These are phyloP conservation scores for Meandrusa payeni DNA, from an alignment of 2,888 invertebrate species.

Conservation along the genomic window DNA sequence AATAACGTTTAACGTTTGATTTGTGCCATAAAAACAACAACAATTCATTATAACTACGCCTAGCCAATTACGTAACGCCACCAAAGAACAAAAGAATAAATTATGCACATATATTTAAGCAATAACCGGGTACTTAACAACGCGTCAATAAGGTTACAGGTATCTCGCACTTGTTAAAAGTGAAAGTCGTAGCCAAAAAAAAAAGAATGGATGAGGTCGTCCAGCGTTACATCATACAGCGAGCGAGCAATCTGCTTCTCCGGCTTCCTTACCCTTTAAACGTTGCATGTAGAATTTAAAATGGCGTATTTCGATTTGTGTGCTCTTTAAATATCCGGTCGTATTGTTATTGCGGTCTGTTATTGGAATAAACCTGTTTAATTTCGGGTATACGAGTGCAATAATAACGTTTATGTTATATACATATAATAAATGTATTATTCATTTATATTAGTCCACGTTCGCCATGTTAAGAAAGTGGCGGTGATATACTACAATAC, in stretches of 20 bases:
- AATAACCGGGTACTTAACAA: constrained; percentile 22
- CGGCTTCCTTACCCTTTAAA: constrained; percentile 1
- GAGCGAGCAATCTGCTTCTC: constrained; percentile 10
- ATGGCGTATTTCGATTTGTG: constrained; percentile 3
- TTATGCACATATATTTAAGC: constrained; percentile 19
- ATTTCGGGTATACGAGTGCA: background rate
- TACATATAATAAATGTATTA: too few relatives aligned
- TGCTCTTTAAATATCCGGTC: too few relatives aligned
- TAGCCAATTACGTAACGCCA: constrained; percentile 6
- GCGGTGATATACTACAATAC: too few relatives aligned
- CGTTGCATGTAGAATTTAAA: background rate
- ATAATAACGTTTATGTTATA: too few relatives aligned
- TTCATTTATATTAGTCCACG: too few relatives aligned
- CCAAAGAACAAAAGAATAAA: constrained; percentile 16
- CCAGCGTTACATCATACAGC: constrained; percentile 43
- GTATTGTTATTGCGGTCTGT: constrained; percentile 7
- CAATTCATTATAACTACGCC: too few relatives aligned
- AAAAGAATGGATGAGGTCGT: constrained; percentile 50
- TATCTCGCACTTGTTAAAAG: constrained; percentile 46
- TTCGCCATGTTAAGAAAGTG: too few relatives aligned
- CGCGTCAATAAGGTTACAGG: constrained; percentile 25
- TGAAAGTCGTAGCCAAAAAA: constrained; percentile 59
- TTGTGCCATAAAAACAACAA: too few relatives aligned
- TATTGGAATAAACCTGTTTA: constrained; percentile 13
- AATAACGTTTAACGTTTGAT: too few relatives aligned